Percentiles rank a stretch among this genome's conserved stretches.
Conservation (phyloP, 2,797 vertebrate genomes). For the Pangasius mekongensis region DNA sequence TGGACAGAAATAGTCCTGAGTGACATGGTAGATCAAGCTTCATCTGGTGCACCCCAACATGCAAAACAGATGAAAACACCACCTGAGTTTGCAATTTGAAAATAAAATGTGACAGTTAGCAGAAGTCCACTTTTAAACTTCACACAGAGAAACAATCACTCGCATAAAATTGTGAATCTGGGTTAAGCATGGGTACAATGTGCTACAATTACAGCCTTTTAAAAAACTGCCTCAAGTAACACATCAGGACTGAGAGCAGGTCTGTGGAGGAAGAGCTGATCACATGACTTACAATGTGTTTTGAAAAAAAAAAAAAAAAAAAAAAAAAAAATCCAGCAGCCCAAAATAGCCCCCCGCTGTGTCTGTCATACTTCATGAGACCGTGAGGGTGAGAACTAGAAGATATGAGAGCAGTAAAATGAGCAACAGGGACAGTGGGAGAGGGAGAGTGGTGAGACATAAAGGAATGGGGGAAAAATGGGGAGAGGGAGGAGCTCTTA, state of each 20-base stretch:
- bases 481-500: conserved; percentile 14
- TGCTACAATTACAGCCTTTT: background rate
- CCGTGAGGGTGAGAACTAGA: background rate
- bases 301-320: conserved; percentile 55
- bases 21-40: conserved; percentile 31
- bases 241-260: conserved; percentile 4
- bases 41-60: background rate
- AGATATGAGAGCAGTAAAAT: background rate
- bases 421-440: background rate
- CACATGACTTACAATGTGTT: conserved; percentile 42
- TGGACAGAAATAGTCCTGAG: conserved; percentile 47
- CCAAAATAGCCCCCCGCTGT: conserved; percentile 75
- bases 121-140: background rate
- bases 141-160: background rate
- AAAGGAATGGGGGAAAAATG: conserved; percentile 6
- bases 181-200: background rate
- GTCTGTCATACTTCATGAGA: conserved; percentile 60
- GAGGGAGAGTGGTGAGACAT: conserved; percentile 22
- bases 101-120: background rate
- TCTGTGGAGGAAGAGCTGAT: conserved; percentile 2
- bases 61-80: conserved; percentile 25
- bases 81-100: background rate
- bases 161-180: background rate
- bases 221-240: background rate
- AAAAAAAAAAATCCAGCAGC: conserved; percentile 53